A percentile compares a stretch with the other conserved stretches of the same genome.
These are phyloP conservation scores for Poecilia wingei DNA, from an alignment of 2,797 vertebrate species.

Conservation along the genomic window DNA sequence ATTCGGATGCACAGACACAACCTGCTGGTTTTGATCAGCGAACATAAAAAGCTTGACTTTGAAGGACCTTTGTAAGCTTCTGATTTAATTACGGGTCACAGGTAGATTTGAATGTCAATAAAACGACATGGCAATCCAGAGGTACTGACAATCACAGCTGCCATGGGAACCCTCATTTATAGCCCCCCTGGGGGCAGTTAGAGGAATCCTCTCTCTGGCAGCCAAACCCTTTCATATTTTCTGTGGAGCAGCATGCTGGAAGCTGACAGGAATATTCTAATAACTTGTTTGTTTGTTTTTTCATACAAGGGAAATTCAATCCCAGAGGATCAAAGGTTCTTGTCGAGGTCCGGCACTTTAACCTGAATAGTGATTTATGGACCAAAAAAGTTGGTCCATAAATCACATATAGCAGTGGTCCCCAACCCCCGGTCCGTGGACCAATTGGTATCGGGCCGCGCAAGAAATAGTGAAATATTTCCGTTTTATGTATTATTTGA, in stretches of 20 bases:
- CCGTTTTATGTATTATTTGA: too few relatives aligned
- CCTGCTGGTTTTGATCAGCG: constrained; percentile 20
- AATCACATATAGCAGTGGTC: too few relatives aligned
- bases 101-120: constrained; percentile 55
- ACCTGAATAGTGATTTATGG: constrained; percentile 37
- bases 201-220: constrained; percentile 29
- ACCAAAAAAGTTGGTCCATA: constrained; percentile 7
- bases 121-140: constrained; percentile 5
- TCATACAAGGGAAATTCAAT: constrained; percentile 31
- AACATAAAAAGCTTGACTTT: constrained; percentile 29
- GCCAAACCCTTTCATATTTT: neutral
- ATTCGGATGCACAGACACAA: constrained; percentile 11
- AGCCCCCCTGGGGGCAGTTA: constrained; percentile 26
- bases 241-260: neutral
- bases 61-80: constrained; percentile 41
- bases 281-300: neutral
- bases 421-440: too few relatives aligned
- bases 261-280: neutral
- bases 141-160: neutral
- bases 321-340: constrained; percentile 42
- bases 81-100: constrained; percentile 47
- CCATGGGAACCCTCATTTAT: constrained; percentile 39
- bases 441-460: too few relatives aligned
- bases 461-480: too few relatives aligned
- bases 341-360: constrained; percentile 36